phyloP scores from a whole-genome alignment of 2,797 vertebrate genomes.

The Acestrorhynchus altus region DNA sequence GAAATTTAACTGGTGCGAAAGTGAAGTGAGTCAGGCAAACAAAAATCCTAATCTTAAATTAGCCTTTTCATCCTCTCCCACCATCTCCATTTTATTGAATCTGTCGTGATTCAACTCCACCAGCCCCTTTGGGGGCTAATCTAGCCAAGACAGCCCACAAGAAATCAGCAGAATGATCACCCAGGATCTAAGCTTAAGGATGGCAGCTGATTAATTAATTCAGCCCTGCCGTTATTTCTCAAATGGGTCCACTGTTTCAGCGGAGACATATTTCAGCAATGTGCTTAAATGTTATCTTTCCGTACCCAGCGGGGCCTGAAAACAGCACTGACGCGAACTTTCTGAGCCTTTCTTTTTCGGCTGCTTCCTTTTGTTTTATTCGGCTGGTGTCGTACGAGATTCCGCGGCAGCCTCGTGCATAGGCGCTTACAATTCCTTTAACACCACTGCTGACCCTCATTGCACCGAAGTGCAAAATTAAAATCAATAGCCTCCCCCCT shows the following conservation, averaged over 20 bases:
- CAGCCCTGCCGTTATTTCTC: conserved; percentile 32
- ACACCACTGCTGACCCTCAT: background rate
- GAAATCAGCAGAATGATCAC: conserved; percentile 33
- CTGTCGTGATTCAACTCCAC: conserved; percentile 25
- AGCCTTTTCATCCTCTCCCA: conserved; percentile 16
- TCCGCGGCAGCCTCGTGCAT: background rate
- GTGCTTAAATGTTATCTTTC: conserved; percentile 20
- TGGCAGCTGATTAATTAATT: conserved; percentile 38
- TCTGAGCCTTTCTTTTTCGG: too few species aligned
- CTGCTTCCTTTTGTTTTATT: background rate
- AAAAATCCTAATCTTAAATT: background rate
- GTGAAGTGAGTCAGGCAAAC: background rate
- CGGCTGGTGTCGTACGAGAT: background rate
- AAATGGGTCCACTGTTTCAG: background rate
- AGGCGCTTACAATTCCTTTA: background rate
- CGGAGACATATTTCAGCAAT: conserved; percentile 11
- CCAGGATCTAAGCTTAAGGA: conserved; percentile 22
- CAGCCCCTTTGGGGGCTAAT: conserved; percentile 24
- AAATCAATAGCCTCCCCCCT: conserved; percentile 29
- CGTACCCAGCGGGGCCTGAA: conserved; percentile 3
- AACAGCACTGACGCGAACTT: background rate
- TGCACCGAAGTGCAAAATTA: conserved; percentile 14
- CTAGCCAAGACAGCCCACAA: conserved; percentile 17
- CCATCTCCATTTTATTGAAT: conserved; percentile 31
- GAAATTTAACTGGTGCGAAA: background rate